These are phyloP conservation scores for Eristalis pertinax DNA, from an alignment of 2,888 invertebrate species.

Conservation along the genomic window DNA sequence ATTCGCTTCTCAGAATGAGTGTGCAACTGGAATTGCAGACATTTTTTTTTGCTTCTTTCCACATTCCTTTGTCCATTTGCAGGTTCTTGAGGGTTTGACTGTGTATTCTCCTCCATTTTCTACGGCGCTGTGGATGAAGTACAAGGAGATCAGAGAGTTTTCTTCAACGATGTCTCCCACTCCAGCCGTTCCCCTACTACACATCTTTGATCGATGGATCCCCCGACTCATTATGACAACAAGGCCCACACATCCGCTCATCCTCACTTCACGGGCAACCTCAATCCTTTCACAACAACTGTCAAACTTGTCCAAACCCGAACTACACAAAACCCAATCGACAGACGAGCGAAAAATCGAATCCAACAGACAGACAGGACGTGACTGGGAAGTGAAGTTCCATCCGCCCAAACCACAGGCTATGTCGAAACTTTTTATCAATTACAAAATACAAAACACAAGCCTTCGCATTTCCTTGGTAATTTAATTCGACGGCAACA, in stretches of 20 bases:
- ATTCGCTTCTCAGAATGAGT: too few species aligned
- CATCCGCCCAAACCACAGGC: not conserved
- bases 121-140: too few species aligned
- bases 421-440: slow-evolving; percentile 42
- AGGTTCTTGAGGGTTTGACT: too few species aligned
- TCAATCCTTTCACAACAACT: slow-evolving; percentile 50
- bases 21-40: too few species aligned
- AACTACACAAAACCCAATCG: not conserved
- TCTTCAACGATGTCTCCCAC: not conserved
- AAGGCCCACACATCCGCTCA: slow-evolving; percentile 23
- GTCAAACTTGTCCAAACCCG: slow-evolving; percentile 37
- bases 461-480: slow-evolving; percentile 15
- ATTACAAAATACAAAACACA: slow-evolving; percentile 43
- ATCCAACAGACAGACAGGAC: not conserved
- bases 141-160: too few species aligned
- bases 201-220: slow-evolving; percentile 12
- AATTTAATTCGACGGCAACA: slow-evolving; percentile 37
- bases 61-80: too few species aligned
- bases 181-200: slow-evolving; percentile 8
- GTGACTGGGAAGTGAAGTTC: slow-evolving; percentile 17
- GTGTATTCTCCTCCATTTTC: too few species aligned
- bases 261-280: slow-evolving; percentile 24
- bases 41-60: too few species aligned
- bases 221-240: slow-evolving; percentile 30
- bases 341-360: slow-evolving; percentile 9